Evolutionary conservation across 2,797 vertebrate species (phyloP), one percentile per base, ranked within the genome.

Genomic region (Steatocranus sp.): DNA sequence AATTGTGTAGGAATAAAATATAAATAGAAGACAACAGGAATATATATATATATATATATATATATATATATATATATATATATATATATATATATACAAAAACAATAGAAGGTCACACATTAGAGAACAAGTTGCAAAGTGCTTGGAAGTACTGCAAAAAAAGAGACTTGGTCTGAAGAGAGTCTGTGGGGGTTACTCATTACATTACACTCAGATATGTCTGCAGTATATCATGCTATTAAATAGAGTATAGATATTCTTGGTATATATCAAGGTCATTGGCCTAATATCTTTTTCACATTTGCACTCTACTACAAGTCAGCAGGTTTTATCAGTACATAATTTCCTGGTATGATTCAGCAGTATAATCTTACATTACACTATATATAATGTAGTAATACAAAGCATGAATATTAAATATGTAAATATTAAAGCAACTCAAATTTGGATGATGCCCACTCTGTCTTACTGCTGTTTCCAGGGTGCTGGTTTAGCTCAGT

Each of bases 1-100:
- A 32, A 11, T n/a, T 58, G 54, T 32, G 6, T 15, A 58, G 30
- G 56, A 61, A 61, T 6, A n/a, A 61, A n/a, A 34, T 61, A n/a
- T 61, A 61, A n/a, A 61, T 61, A 61, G 56, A n/a, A 58, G 32
- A 58, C 30, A 58, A 11, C 17, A 18, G 17, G 9, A 32, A 30
- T 54, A 38, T 11, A 38, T 11, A 10, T 15, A 0, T 23, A 4
- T 51, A 51, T 11, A 20, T 6, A 20, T 11, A 6, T 1, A 10
- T 0, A 41, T 3, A 12, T 1, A 11, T 38, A 41, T 5, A 11
- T 2, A 38, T 0, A 38, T 5, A 9, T 8, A 34, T 3, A 32
- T 32, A 3, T 34, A 9, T 34, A 34, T 9, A 34, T 9, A n/a
- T n/a, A n/a, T n/a, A n/a, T n/a, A n/a, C 6, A 51, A 53, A 51